phyloP scores from a whole-genome alignment of 2,797 vertebrate genomes.

The Malurus leucopterus region DNA sequence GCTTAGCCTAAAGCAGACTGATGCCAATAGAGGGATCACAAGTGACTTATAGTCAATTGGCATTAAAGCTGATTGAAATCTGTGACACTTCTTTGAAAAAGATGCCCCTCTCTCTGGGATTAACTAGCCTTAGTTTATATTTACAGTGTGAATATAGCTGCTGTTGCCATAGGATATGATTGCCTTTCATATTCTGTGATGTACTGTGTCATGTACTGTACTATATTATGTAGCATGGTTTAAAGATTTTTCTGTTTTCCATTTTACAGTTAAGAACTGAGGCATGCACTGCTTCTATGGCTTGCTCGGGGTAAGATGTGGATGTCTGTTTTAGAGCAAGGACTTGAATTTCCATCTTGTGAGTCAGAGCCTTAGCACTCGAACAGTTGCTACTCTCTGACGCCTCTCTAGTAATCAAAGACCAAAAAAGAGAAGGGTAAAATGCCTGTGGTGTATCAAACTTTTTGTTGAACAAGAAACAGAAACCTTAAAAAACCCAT shows the following conservation, averaged over 20 bases:
- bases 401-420: slow-evolving; percentile 23
- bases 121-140: slow-evolving; percentile 48
- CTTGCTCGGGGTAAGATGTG: slow-evolving; percentile 15
- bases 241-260: slow-evolving; percentile 44
- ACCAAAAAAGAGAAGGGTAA: slow-evolving; percentile 17
- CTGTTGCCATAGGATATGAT: slow-evolving; percentile 22
- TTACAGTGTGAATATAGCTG: slow-evolving; percentile 17
- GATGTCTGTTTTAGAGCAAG: slow-evolving; percentile 38
- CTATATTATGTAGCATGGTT: neutral
- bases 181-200: neutral
- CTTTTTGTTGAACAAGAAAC: neutral
- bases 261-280: slow-evolving; percentile 23
- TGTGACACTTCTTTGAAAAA: slow-evolving; percentile 41
- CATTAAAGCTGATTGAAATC: slow-evolving; percentile 36
- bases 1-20: slow-evolving; percentile 35
- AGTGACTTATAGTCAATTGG: slow-evolving; percentile 49
- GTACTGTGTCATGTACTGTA: slow-evolving; percentile 6
- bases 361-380: slow-evolving; percentile 23
- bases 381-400: slow-evolving; percentile 12
- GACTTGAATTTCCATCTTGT: slow-evolving; percentile 40
- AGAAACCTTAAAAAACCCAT: neutral
- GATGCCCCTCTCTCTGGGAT: slow-evolving; percentile 10
- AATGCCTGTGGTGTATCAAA: neutral
- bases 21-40: slow-evolving; percentile 30
- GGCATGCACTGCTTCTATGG: neutral